phyloP scores from a whole-genome alignment of 2,888 invertebrate species.

The Netelia fuscicornis region DNA sequence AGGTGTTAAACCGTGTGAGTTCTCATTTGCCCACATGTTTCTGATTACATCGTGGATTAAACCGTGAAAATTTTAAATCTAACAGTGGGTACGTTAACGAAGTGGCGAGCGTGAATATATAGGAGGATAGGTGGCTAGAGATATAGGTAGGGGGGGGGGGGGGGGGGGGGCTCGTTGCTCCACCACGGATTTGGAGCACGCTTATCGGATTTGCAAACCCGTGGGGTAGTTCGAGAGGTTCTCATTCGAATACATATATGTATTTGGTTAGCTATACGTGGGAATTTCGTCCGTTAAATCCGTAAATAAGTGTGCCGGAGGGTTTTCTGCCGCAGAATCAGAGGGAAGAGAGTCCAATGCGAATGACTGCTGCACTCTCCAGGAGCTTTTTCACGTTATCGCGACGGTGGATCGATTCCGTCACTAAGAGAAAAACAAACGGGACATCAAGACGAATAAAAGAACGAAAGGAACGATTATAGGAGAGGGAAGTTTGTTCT shows the following conservation, averaged over 20 bases:
- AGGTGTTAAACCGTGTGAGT: constrained; percentile 26
- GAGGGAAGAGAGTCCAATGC: constrained; percentile 1
- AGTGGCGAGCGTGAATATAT: constrained; percentile 35
- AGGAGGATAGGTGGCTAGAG: neutral
- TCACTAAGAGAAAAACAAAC: neutral
- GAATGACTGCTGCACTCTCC: neutral
- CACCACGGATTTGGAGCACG: constrained; percentile 46
- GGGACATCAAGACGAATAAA: neutral
- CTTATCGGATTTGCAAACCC: constrained; percentile 60
- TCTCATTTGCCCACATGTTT: constrained; percentile 51
- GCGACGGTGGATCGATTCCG: constrained; percentile 6
- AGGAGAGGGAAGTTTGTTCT: neutral
- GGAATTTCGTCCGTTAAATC: constrained; percentile 38
- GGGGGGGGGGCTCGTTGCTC: constrained; percentile 22
- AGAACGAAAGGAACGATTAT: neutral
- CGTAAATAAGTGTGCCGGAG: constrained; percentile 3
- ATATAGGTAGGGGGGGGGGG: neutral
- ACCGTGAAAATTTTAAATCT: constrained; percentile 50
- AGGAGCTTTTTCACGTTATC: constrained; percentile 17
- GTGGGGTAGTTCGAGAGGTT: constrained; percentile 10
- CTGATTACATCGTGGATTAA: constrained; percentile 56
- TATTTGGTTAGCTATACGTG: neutral
- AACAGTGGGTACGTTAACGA: constrained; percentile 50
- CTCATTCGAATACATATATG: constrained; percentile 2
- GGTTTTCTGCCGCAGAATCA: constrained; percentile 10